Conservation (phyloP, 2,888 invertebrate genomes). For the Formica aserva region DNA sequence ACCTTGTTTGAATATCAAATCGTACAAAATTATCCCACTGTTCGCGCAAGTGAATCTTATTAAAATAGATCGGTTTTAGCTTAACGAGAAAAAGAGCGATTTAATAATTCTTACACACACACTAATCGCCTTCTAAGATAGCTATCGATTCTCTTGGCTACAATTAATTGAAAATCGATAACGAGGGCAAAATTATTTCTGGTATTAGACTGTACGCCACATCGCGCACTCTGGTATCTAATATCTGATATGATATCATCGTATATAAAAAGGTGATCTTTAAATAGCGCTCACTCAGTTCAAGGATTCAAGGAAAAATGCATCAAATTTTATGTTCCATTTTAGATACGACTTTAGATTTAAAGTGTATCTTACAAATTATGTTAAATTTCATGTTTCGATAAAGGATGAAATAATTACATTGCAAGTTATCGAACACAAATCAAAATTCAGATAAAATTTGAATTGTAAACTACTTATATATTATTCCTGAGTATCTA, state of each 20-base stretch:
- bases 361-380: not conserved
- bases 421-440: not conserved
- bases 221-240: not conserved
- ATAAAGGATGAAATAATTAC: not conserved
- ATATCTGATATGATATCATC: not conserved
- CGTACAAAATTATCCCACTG: conserved; percentile 10
- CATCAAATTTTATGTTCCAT: not conserved
- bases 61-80: conserved; percentile 68
- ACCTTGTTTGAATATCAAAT: conserved; percentile 5
- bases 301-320: not conserved
- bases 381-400: not conserved
- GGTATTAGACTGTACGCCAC: conserved; percentile 36
- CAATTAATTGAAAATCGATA: conserved; percentile 81
- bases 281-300: not conserved
- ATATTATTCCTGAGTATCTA: not conserved
- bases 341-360: not conserved
- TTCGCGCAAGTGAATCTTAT: not conserved
- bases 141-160: conserved; percentile 78
- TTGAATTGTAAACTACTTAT: not conserved
- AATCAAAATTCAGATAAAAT: not conserved
- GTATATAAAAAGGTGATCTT: not conserved
- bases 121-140: conserved; percentile 72
- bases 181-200: conserved; percentile 72
- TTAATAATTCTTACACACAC: conserved; percentile 79
- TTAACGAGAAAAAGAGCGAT: conserved; percentile 73